These are phyloP conservation scores for Tiliacea aurago DNA, from an alignment of 2,888 invertebrate species.

Conservation along the genomic window DNA sequence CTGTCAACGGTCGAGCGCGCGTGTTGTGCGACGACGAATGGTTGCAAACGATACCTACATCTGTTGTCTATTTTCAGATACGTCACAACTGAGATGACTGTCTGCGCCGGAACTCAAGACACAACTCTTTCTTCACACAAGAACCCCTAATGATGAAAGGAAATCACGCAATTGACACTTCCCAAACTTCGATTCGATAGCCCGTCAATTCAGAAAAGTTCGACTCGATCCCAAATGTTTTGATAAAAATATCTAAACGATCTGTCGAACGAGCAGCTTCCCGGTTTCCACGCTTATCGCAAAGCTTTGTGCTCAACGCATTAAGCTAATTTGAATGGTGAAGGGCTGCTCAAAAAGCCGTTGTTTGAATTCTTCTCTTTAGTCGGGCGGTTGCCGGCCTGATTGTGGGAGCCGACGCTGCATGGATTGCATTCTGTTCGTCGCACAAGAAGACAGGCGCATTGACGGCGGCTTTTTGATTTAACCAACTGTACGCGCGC, in stretches of 20 bases:
- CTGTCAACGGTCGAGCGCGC: constrained; percentile 89
- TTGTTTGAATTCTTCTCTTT: constrained; percentile 89
- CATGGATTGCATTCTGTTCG: constrained; percentile 85
- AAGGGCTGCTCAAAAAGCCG: constrained; percentile 86
- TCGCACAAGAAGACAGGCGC: constrained; percentile 82
- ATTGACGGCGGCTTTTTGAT: constrained; percentile 84
- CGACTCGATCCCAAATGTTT: constrained; percentile 73
- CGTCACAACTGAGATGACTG: constrained; percentile 82
- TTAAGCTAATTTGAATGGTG: constrained; percentile 90
- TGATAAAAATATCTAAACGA: constrained; percentile 78
- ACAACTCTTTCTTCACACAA: constrained; percentile 80
- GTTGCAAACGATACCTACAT: constrained; percentile 88
- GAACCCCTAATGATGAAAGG: constrained; percentile 71
- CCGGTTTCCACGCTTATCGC: constrained; percentile 85
- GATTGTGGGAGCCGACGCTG: constrained; percentile 85
- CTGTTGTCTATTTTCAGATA: constrained; percentile 89
- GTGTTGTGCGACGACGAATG: constrained; percentile 88
- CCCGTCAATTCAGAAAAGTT: constrained; percentile 64
- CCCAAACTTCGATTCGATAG: constrained; percentile 64
- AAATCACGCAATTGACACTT: constrained; percentile 70
- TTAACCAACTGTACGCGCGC: constrained; percentile 74
- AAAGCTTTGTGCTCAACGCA: constrained; percentile 87
- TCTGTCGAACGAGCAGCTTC: constrained; percentile 77
- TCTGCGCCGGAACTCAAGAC: constrained; percentile 84
- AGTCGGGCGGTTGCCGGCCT: constrained; percentile 79